Percentiles rank a stretch among this genome's conserved stretches.
phyloP scores from a whole-genome alignment of 2,797 vertebrate species.

The Cyclopterus lumpus region DNA sequence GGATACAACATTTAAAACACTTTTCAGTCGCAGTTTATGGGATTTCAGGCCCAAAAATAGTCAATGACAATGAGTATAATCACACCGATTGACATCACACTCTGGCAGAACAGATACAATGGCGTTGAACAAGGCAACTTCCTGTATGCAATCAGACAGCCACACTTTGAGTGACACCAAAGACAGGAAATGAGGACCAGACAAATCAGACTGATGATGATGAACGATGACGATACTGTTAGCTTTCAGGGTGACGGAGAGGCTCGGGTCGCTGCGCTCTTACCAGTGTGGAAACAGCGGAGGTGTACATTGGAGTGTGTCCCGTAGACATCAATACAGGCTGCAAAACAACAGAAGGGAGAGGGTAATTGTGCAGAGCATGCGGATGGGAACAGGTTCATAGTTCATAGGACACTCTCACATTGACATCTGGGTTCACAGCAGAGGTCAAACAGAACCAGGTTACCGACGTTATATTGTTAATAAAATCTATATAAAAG shows the following conservation, averaged over 20 bases:
- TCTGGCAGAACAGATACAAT: constrained; percentile 40
- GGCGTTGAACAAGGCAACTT: constrained; percentile 12
- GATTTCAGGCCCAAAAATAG: constrained; percentile 25
- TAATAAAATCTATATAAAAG: constrained; percentile 1
- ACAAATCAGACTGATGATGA: constrained; percentile 49
- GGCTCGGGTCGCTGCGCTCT: constrained; percentile 63
- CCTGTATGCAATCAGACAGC: constrained; percentile 33
- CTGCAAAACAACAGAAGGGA: constrained; percentile 83
- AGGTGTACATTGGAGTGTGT: constrained; percentile 89
- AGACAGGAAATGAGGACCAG: constrained; percentile 35
- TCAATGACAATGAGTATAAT: constrained; percentile 55
- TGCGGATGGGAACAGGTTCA: constrained; percentile 28
- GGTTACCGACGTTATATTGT: neutral
- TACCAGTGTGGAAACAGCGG: constrained; percentile 89
- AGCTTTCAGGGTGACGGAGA: constrained; percentile 45
- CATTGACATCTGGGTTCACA: constrained; percentile 3
- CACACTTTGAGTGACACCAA: constrained; percentile 28
- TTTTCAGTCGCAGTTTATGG: constrained; percentile 9
- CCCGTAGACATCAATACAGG: constrained; percentile 88
- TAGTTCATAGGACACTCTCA: constrained; percentile 8
- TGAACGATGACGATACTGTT: constrained; percentile 30
- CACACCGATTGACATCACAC: constrained; percentile 52
- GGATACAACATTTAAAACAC: constrained; percentile 18
- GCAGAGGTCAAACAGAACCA: neutral
- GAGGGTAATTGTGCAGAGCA: constrained; percentile 68